Conservation (phyloP, 2,888 invertebrate genomes). For the Lomographa bimaculata region DNA sequence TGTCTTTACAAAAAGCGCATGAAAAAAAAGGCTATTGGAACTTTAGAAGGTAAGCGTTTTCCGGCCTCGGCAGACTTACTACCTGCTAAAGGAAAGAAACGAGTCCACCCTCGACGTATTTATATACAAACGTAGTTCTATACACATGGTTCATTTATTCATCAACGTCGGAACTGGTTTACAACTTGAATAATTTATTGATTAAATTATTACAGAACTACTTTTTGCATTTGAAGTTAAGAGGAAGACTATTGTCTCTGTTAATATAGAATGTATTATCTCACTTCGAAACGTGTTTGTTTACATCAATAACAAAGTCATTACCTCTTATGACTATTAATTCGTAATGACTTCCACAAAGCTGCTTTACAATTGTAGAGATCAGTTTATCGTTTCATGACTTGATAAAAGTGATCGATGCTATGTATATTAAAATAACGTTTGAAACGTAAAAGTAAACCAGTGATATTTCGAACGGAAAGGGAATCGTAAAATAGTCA, state of each 20-base stretch:
- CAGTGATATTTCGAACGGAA: constrained; percentile 41
- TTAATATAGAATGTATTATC: constrained; percentile 21
- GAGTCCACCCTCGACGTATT: constrained; percentile 41
- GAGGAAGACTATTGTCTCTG: constrained; percentile 17
- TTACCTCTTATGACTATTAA: constrained; percentile 9
- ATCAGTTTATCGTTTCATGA: constrained; percentile 26
- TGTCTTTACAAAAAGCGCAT: constrained; percentile 46
- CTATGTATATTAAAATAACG: constrained; percentile 6
- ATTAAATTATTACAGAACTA: constrained; percentile 25
- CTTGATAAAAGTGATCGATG: constrained; percentile 23
- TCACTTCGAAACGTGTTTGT: constrained; percentile 19
- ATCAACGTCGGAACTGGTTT: constrained; percentile 29
- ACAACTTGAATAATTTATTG: constrained; percentile 29
- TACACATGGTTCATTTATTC: constrained; percentile 25
- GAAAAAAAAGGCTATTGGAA: constrained; percentile 58
- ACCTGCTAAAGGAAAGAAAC: constrained; percentile 66
- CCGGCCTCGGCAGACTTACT: constrained; percentile 63
- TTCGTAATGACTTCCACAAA: constrained; percentile 11
- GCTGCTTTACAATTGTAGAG: constrained; percentile 18
- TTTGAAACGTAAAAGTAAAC: constrained; percentile 31
- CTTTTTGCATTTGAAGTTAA: constrained; percentile 28
- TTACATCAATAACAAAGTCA: constrained; percentile 15
- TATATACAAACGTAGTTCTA: constrained; percentile 17
- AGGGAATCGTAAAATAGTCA: constrained; percentile 47
- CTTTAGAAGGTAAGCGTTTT: constrained; percentile 58